Conservation (phyloP, 2,888 invertebrate genomes). For the Nemotelus nigrinus region DNA sequence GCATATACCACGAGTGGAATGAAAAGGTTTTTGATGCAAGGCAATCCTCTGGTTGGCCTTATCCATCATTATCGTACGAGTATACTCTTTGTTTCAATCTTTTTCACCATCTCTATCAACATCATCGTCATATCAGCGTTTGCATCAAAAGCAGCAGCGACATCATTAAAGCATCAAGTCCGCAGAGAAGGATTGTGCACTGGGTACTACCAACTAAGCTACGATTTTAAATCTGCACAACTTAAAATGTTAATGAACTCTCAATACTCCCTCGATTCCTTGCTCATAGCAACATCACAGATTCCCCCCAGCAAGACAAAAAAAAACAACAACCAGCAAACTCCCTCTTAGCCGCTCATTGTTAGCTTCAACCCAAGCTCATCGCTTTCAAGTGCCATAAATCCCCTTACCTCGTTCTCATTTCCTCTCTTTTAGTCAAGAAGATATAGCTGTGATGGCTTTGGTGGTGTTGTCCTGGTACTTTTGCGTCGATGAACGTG, state of each 20-base stretch:
- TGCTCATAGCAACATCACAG: background rate
- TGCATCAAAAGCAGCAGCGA: background rate
- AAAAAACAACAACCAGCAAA: background rate
- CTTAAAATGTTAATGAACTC: constrained; percentile 41
- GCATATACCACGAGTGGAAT: constrained; percentile 4
- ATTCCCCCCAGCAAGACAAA: background rate
- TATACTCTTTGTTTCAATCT: background rate
- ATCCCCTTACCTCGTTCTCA: constrained; percentile 29
- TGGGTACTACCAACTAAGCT: background rate
- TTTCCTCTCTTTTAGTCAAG: constrained; percentile 1
- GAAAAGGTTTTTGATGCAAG: constrained; percentile 27
- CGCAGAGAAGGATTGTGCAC: background rate
- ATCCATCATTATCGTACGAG: background rate
- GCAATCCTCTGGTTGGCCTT: constrained; percentile 25
- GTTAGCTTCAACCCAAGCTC: too few relatives aligned
- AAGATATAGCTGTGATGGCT: constrained; percentile 5
- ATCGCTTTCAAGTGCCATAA: constrained; percentile 34
- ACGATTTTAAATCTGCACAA: constrained; percentile 15
- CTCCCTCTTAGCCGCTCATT: background rate
- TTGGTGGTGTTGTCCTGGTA: background rate
- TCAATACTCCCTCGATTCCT: constrained; percentile 27
- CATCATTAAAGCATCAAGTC: background rate
- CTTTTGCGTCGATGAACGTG: background rate
- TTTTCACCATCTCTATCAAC: constrained; percentile 35
- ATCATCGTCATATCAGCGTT: constrained; percentile 10